Evolutionary conservation across 2,113 vertebrate genomes (phyloP), one percentile per base, ranked within the genome.

Genomic region (Triplophysa tibetana): DNA sequence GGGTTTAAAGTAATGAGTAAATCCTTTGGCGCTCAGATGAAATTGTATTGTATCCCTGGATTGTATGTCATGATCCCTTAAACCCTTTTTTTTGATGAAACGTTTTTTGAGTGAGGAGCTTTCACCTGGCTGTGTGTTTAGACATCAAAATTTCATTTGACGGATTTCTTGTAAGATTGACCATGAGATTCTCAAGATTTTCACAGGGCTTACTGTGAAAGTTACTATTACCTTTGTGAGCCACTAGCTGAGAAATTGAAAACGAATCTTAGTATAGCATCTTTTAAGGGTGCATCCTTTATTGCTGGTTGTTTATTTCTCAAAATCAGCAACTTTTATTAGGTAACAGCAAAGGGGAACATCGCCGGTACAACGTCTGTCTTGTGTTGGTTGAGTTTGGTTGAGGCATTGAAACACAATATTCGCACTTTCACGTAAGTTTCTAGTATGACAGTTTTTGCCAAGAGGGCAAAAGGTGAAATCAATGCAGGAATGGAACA

Each of bases 141-240:
- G n/a, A 62, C 38, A 75, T 75, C 58, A 75, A 75, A 75, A 14
- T 45, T 62, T 62, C 21, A 62, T 45, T 19, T 11, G 21, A 26
- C n/a, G 6, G 24, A n/a, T 75, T 26, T 16, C 21, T 75, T 8
- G n/a, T 75, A 8, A 2, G 1, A 19, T 45, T 75, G 58, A 75
- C 72, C 58, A n/a, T 45, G 26, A 72, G 70, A 60, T 60, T 41
- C 33, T 72, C 70, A 5, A 17, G 13, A 14, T 45, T 75, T 75
- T 70, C 24, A 8, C 68, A n/a, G 9, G 68, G 8, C 8, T 3
- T 45, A 11, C 33, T n/a, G n/a, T n/a, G n/a, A n/a, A n/a, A n/a
- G n/a, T n/a, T n/a, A n/a, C n/a, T n/a, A n/a, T n/a, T n/a, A n/a
- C 16, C 23, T 19, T 70, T 26, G n/a, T 23, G 19, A 72, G 10